Evolutionary conservation across 2,888 invertebrate genomes (phyloP), one percentile per base, ranked within the genome.

Genomic region (Ectobius pallidus): DNA sequence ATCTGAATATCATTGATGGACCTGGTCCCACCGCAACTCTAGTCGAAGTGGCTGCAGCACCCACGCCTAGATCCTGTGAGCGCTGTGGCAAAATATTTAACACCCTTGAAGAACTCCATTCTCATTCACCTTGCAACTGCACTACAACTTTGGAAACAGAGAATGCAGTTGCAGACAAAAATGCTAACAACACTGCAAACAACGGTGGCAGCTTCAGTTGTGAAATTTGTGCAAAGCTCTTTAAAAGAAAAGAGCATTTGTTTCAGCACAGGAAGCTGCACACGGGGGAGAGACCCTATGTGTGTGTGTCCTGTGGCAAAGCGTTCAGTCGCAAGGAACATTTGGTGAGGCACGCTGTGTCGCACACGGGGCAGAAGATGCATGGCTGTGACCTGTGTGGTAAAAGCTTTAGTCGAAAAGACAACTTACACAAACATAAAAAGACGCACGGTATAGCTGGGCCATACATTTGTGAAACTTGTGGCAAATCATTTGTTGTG

Each of bases 301-400:
- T 87, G 25, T 91, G 91, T 76, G 85, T 85, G 0, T 86, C 88
- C 46, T 91, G 91, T 79, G 85, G 87, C 58, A 90, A 91, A 78
- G 86, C 89, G 0, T 91, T 91, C 79, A 89, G 89, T 78, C 85
- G 91, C 1, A 91, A 91, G 77, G 91, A 91, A 79, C 91, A 91
- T 80, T 80, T 91, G 67, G 84, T 90, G 71, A 84, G 91, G 3
- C 91, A 91, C 55, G 74, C 74, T 20, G 74, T 89, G 0, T 88
- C 90, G 1, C 91, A 91, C 78, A 89, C 90, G 0, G 91, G 91
- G 1, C 86, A 88, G 77, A 90, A 90, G 78, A 87, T 89, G 84
- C 90, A 87, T 78, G 87, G 85, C 62, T 90, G 90, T 79, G 88
- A 88, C 73, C 82, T 87, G 69, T 88, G 88, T 77, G 85, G 86